These are phyloP conservation scores for Belonocnema kinseyi DNA, from an alignment of 1,140 invertebrate genomes.

Conservation along the genomic window DNA sequence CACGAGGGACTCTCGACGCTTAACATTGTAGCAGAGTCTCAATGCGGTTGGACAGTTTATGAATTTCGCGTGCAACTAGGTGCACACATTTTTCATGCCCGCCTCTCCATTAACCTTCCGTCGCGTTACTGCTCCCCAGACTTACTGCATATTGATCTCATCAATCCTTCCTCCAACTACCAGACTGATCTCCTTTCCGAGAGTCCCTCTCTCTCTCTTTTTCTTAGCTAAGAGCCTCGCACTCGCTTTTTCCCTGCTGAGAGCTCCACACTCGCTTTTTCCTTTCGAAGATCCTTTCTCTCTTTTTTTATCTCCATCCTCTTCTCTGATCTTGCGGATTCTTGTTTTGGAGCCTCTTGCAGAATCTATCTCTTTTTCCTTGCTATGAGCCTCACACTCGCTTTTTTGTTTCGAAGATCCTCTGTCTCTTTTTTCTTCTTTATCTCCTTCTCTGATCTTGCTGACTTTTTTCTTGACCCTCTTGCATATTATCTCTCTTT, in stretches of 20 bases:
- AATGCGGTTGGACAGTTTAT: slow-evolving; percentile 39
- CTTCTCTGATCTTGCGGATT: too few relatives aligned
- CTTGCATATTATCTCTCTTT: not conserved
- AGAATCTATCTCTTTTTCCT: slow-evolving; percentile 49
- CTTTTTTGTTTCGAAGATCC: not conserved
- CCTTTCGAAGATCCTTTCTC: too few relatives aligned
- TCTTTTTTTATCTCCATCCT: too few relatives aligned
- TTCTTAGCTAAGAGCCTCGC: slow-evolving; percentile 45
- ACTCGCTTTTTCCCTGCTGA: slow-evolving; percentile 40
- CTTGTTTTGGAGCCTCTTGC: slow-evolving; percentile 40
- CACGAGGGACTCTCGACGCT: not conserved
- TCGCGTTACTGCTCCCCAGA: slow-evolving; percentile 66
- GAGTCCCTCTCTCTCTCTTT: slow-evolving; percentile 50
- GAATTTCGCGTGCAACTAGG: slow-evolving; percentile 58
- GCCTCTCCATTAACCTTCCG: slow-evolving; percentile 70
- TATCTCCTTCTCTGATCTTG: not conserved
- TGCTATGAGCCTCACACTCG: not conserved
- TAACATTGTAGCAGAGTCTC: slow-evolving; percentile 8
- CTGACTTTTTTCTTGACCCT: not conserved
- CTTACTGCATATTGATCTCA: slow-evolving; percentile 75
- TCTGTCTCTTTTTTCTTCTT: not conserved
- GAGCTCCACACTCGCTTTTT: too few relatives aligned
- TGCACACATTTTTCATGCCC: slow-evolving; percentile 59
- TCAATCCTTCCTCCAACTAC: slow-evolving; percentile 62
- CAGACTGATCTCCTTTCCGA: slow-evolving; percentile 42